Base-by-base conservation (phyloP, 2,888 invertebrate genomes). In the Andrena praecox region DNA sequence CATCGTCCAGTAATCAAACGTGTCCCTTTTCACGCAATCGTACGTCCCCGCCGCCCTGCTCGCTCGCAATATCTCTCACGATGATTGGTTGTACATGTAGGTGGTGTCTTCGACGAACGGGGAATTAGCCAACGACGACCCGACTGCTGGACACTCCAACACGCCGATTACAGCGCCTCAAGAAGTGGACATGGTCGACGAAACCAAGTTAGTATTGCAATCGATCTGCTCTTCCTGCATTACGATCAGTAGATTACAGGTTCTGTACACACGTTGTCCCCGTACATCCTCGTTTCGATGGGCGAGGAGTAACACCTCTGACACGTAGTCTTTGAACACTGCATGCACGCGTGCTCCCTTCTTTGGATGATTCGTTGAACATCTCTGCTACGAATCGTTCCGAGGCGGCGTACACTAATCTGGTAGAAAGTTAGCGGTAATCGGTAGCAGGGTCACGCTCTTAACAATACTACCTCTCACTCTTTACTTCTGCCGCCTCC, bases 31-130 rank as follows among this genome's bases (percentile, higher is more conserved):
- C 16, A 33, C 29, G 35, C n/a, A 42, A 59, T 33, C 35, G 24
- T 3, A 52, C 60, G 24, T n/a, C 27, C 27, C 24, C 33, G 29
- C 29, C 33, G 10, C 0, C 24, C 1, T 20, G 7, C 35, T 10
- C 27, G 8, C 4, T 0, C 0, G 16, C 2, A 31, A 67, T 29
- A 2, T 3, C 42, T 6, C 16, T 82, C 69, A 86, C 81, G 56
- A 84, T 31, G 60, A 64, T 31, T 50, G 82, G 70, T 80, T 76
- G 77, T 87, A 75, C 85, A 90, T 84, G 31, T 95, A 98, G 98
- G 99, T 99, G 95, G 98, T 99, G 93, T 98, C 98, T 95, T 99
- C 99, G 87, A 99, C 99, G 89, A 99, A 99, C 95, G 99, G 99
- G 91, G 98, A 98, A 95, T 95, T 99, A 92, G 98, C 98, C 88